Percentiles rank a stretch among this genome's conserved stretches.
Evolutionary conservation across 2,888 invertebrate species (phyloP).

Genomic region (Spodoptera exigua): DNA sequence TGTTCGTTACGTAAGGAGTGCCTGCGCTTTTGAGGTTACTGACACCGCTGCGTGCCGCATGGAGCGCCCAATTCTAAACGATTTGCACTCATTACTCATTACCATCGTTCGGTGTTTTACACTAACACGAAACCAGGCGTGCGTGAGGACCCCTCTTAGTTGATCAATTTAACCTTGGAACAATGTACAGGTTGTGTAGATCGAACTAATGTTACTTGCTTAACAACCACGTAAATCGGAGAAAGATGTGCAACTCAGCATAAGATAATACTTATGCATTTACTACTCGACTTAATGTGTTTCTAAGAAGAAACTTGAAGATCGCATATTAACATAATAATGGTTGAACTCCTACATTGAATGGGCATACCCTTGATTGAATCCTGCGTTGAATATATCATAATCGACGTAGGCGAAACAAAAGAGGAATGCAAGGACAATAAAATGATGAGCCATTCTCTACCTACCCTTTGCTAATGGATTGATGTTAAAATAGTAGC

Average conservation of each 20-base stretch:
- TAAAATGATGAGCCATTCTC: conserved; percentile 39
- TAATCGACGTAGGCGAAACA: conserved; percentile 56
- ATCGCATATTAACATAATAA: conserved; percentile 42
- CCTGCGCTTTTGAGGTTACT: conserved; percentile 69
- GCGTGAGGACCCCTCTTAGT: conserved; percentile 35
- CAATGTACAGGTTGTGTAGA: conserved; percentile 21
- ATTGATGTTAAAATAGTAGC: background rate
- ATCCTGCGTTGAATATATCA: conserved; percentile 38
- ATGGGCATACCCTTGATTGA: conserved; percentile 24
- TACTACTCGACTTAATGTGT: conserved; percentile 19
- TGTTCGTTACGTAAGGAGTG: conserved; percentile 70
- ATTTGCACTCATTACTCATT: conserved; percentile 53
- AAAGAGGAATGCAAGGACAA: conserved; percentile 56
- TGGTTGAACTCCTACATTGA: conserved; percentile 49
- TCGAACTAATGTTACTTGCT: conserved; percentile 44
- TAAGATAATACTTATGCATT: conserved; percentile 27
- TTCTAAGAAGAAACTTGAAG: conserved; percentile 26
- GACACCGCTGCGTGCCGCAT: conserved; percentile 64
- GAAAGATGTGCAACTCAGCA: conserved; percentile 30
- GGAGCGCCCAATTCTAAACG: conserved; percentile 45
- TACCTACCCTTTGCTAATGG: conserved; percentile 9
- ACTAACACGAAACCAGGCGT: conserved; percentile 29
- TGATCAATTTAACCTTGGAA: conserved; percentile 54
- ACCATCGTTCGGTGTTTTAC: conserved; percentile 41
- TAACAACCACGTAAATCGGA: conserved; percentile 39